Evolutionary conservation across 2,888 invertebrate species (phyloP), one percentile per base, ranked within the genome.

Genomic region (Zaprionus obscuricornis): DNA sequence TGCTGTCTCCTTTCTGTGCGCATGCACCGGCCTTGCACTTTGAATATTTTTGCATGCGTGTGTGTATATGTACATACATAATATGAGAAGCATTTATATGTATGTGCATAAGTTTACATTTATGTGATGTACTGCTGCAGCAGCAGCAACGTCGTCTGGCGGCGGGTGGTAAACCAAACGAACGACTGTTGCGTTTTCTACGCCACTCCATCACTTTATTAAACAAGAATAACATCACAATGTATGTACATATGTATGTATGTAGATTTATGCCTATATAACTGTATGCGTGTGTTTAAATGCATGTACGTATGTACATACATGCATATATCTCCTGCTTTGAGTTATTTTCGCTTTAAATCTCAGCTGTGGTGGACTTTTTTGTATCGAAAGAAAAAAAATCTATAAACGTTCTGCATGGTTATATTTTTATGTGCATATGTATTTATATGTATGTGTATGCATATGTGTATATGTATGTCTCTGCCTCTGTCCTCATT

Each of bases 1-100:
- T 59, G 84, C 77, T 73, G 51, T 81, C 85, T 84, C 70, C 74
- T 77, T 64, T 70, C 62, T 77, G 64, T 78, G 78, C 78, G 85
- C 78, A 78, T 78, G 78, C 78, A 78, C 85, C 70, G 73, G 67
- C 69, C 69, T 71, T 69, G 73, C 69, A 62, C 72, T 72, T 69
- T 72, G 33, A 69, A 66, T 60, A 66, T 33, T 37, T 46, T 42
- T n/a, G n/a, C 56, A 55, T 59, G 58, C 58, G 26, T 22, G 27
- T 31, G 17, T 56, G 42, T 22, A 34, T 50, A 10, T 37, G 24
- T 16, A 8, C 10, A 50, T 24, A 10, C 13, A 4, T 18, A n/a
- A 11, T 5, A 13, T 10, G 27, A 27, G n/a, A n/a, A 7, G 7
- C 50, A 27, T 31, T 33, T 51, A 22, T 68, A 22, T 33, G 10